These are phyloP conservation scores for Gadopsis bispinosus DNA, from an alignment of 2,797 vertebrate genomes.

Conservation along the genomic window DNA sequence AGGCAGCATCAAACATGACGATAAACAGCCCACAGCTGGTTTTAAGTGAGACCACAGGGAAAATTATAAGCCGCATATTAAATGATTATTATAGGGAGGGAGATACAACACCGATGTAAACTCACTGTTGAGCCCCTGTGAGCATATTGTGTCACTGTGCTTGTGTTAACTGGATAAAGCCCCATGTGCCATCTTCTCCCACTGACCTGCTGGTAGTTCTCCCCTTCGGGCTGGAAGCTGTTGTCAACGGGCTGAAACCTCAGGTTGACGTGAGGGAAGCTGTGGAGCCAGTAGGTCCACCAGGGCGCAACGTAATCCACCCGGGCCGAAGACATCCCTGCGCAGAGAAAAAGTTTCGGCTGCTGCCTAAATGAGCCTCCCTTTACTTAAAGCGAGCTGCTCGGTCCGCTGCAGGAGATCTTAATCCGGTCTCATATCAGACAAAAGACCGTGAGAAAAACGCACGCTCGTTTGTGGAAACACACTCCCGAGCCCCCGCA, in stretches of 20 bases:
- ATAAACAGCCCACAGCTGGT: neutral
- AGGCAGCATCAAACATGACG: neutral
- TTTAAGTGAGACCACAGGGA: neutral
- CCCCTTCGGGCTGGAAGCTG: conserved; percentile 87
- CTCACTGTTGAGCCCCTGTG: neutral
- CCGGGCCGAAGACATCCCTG: conserved; percentile 84
- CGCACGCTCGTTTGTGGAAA: conserved; percentile 46
- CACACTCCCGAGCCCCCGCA: conserved; percentile 5
- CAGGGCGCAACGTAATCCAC: conserved; percentile 90
- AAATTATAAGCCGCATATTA: neutral
- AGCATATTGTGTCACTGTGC: neutral
- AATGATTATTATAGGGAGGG: neutral
- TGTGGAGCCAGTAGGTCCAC: conserved; percentile 95
- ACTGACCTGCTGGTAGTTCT: conserved; percentile 93
- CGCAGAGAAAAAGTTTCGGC: conserved; percentile 61
- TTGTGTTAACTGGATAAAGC: neutral
- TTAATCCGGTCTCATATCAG: conserved; percentile 74
- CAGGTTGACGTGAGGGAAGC: conserved; percentile 89
- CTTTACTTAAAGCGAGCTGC: conserved; percentile 23
- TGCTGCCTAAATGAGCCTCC: conserved; percentile 56
- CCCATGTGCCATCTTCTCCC: neutral
- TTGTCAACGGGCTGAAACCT: conserved; percentile 86
- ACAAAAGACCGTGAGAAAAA: conserved; percentile 75
- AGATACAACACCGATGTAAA: neutral
- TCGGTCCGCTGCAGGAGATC: conserved; percentile 55